Base-by-base conservation (phyloP, 2,888 invertebrate genomes). In the Cheilosia vernalis region DNA sequence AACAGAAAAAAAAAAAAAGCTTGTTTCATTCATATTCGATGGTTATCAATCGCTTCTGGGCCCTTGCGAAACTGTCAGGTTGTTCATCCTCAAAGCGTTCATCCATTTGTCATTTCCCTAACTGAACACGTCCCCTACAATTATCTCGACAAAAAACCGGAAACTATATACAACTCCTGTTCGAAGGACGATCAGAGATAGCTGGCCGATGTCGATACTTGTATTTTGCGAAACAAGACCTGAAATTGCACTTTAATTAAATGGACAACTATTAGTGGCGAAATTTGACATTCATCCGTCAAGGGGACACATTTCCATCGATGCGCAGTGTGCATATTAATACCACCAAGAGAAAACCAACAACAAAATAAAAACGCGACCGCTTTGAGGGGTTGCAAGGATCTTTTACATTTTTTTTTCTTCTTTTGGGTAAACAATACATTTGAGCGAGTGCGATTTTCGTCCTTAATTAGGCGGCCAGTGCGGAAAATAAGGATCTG, bases 231-330 rank as follows among this genome's bases (percentile, higher is more conserved):
- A 87, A 88, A 88, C 88, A 87, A 88, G 87, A 88, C 88, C 87
- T 89, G 88, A 90, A 90, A 91, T 90, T 91, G 88, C 90, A 89
- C 90, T 90, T 88, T 90, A 91, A 91, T 90, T 90, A 90, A 91
- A 90, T 89, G 89, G 88, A 89, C 87, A 89, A 88, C 89, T 89
- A 90, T 90, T 90, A 90, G 89, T 88, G 89, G 89, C 87, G 63
- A 87, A 87, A 88, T 88, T 87, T 88, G 88, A 89, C 88, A 87
- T 88, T 87, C 88, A 88, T 88, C 88, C 88, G 88, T 89, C 89
- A 88, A 88, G 87, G 87, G 87, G 82, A 88, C 88, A 88, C 87
- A 82, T 87, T 86, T 78, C 78, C 85, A 81, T 72, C 76, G 85
- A 80, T 81, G 85, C 74, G 70, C 80, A 85, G 56, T 76, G 70